Evolutionary conservation across 2,888 invertebrate species (phyloP), one percentile per base, ranked within the genome.

Genomic region (Macroteleia sp.): DNA sequence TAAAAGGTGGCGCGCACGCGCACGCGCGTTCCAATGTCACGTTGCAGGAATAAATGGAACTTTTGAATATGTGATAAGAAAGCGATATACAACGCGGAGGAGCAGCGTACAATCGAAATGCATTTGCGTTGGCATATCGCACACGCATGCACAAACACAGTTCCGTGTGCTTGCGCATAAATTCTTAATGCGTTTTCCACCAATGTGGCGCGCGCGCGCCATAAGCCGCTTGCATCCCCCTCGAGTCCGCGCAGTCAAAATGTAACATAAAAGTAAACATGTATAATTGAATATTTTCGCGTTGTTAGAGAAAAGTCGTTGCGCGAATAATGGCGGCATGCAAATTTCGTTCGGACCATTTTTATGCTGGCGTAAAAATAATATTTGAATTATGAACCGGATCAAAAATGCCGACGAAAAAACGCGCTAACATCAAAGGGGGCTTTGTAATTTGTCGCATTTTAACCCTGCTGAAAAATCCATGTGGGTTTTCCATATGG

Each of bases 41-140:
- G 56, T 71, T 32, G 42, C 56, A 50, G 42, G 54, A 44, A 57
- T 69, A 70, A 71, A 77, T 57, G 66, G 42, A 59, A 54, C 64
- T 59, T 59, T 61, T 77, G 77, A 71, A 70, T 69, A 69, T 69
- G 75, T 77, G 66, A 71, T 77, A 77, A 77, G 77, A 77, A 77
- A 77, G 54, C 76, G 57, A 76, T 69, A 70, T 41, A 70, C 22
- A 57, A 36, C 42, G 64, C 44, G 17, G 48, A 14, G 41, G n/a
- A 50, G 17, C 25, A 20, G 50, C 25, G 42, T 57, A 52, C 67
- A 75, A 75, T 75, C 75, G 75, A 75, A 75, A 75, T 69, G 75
- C 69, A 75, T 75, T 69, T 69, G 75, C 62, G 20, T 22, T 48
- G 42, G 4, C 34, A 3, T 3, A 2, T 14, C 54, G 19, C 57